Conservation (phyloP, 2,888 invertebrate species). For the Macropis europaea region DNA sequence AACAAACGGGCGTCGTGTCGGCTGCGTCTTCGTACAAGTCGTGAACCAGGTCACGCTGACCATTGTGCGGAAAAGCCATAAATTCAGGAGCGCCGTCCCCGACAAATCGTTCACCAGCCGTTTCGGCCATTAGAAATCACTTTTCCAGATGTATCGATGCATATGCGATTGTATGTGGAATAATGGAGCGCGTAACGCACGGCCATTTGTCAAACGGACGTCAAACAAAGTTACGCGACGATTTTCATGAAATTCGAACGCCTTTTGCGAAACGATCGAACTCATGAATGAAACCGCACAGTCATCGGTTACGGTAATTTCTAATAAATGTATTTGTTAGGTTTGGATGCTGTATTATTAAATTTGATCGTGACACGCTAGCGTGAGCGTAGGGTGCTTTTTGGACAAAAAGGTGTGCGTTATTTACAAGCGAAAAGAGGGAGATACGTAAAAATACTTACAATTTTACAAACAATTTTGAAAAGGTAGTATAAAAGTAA, state of each 20-base stretch:
- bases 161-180: conserved; percentile 14
- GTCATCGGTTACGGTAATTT: not conserved
- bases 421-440: too few species aligned
- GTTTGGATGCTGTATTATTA: too few species aligned
- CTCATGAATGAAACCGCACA: not conserved
- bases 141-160: conserved; percentile 31
- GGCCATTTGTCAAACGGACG: conserved; percentile 47
- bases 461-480: too few species aligned
- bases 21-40: conserved; percentile 21
- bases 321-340: not conserved
- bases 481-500: too few species aligned
- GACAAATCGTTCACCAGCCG: conserved; percentile 23
- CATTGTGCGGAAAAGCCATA: conserved; percentile 46
- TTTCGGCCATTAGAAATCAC: conserved; percentile 25
- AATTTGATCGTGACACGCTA: too few species aligned
- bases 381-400: too few species aligned
- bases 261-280: conserved; percentile 8
- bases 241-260: conserved; percentile 13
- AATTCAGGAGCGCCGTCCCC: conserved; percentile 37
- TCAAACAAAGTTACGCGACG: conserved; percentile 35
- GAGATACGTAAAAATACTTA: too few species aligned
- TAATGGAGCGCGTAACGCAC: not conserved
- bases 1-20: conserved; percentile 28
- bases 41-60: conserved; percentile 34
- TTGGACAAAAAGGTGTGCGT: too few species aligned